Evolutionary conservation across 2,113 vertebrate genomes (phyloP), one percentile per base, ranked within the genome.

Genomic region (Ctenodactylus gundi): DNA sequence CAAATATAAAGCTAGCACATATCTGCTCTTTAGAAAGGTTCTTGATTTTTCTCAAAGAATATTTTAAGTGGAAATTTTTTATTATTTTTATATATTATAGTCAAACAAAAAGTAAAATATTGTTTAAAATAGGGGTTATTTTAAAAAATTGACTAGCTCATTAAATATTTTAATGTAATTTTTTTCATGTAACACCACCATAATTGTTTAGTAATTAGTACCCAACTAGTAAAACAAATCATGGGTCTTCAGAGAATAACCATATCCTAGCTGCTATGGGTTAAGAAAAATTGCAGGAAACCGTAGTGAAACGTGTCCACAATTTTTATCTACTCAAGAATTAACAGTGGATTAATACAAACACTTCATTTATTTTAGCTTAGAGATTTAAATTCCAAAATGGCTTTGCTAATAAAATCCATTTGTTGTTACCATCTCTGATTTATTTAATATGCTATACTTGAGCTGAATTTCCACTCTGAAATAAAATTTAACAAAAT

Each of bases 371-470:
- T 80, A 80, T 41, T 96, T 82, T 84, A 95, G 60, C 72, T 92
- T 68, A 64, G 23, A 97, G 93, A 96, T 97, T 95, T 94, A 85
- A 97, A 98, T 97, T 98, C 88, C 68, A 89, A 94, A 98, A 94
- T 55, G 96, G 41, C 41, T 88, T 90, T 88, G 58, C 39, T 94
- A 95, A 82, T 97, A 97, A 95, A 93, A 49, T n/a, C 57, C 80
- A 91, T 95, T 95, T n/a, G 97, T 97, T 98, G 97, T 97, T 97
- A 96, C 97, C 96, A 72, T 95, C 64, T 90, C 75, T 95, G 3
- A 95, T 77, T 97, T 95, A 96, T 97, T 98, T 97, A 97, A 95
- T 98, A 97, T 97, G 94, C 93, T 97, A 83, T 51, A 60, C 88
- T 96, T 92, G 44, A 94, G 93, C 23, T 95, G 97, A 95, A 72